phyloP scores from a whole-genome alignment of 1,140 invertebrate species.

The Amphibalanus amphitrite region DNA sequence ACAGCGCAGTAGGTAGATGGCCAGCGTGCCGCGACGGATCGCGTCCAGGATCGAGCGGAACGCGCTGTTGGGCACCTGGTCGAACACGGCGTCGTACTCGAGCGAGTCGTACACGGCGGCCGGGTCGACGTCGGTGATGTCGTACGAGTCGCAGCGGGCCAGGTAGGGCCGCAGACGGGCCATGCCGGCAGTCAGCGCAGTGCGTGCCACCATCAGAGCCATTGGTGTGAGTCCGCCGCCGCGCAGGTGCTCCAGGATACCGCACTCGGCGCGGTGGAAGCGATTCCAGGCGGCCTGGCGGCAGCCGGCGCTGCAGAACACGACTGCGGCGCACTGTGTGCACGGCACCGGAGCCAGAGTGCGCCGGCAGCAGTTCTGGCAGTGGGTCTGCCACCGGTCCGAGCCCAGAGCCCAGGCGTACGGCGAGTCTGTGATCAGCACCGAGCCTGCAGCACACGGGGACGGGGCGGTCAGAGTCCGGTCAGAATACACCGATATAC shows the following conservation, averaged over 20 bases:
- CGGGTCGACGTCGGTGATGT: neutral
- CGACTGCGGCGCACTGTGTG: neutral
- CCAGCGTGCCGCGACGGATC: neutral
- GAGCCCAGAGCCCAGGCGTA: neutral
- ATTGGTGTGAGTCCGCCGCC: neutral
- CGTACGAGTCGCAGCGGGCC: neutral
- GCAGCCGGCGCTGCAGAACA: neutral
- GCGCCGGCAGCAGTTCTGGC: neutral
- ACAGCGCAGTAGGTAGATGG: neutral
- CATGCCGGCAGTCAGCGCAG: neutral
- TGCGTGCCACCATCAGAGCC: neutral
- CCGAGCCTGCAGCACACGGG: neutral
- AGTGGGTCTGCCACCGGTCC: neutral
- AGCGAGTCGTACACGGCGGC: neutral
- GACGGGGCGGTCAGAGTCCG: neutral
- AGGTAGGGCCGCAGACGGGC: neutral
- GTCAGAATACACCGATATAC: too few species aligned
- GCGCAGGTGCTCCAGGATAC: neutral
- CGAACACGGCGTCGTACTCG: neutral
- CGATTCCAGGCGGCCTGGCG: neutral
- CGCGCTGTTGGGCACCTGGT: neutral
- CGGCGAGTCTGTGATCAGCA: neutral
- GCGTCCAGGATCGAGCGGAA: constrained; percentile 1
- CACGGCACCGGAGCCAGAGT: neutral
- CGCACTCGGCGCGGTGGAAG: neutral